Conservation (phyloP, 2,888 invertebrate species). For the Odontomyia ornata region DNA sequence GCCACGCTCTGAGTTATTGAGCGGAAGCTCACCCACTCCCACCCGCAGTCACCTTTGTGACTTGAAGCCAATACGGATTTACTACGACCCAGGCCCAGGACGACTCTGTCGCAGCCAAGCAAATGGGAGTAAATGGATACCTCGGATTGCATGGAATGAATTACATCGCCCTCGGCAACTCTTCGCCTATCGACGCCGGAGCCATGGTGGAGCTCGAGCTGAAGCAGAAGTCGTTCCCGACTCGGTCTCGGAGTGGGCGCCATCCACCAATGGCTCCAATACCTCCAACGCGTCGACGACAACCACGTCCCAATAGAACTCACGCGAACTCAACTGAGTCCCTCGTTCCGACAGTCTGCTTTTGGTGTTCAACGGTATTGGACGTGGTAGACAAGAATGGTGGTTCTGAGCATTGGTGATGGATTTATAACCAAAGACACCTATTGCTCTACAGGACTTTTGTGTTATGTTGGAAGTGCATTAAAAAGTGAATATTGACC, state of each 20-base stretch:
- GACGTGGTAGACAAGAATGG: constrained; percentile 40
- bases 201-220: not conserved
- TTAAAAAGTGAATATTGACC: not conserved
- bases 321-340: constrained; percentile 41
- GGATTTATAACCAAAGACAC: constrained; percentile 27
- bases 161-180: constrained; percentile 13
- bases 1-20: no score
- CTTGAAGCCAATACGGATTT: constrained; percentile 20
- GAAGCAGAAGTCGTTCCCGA: not conserved
- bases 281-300: constrained; percentile 9
- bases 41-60: constrained; percentile 32
- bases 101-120: constrained; percentile 24
- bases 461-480: constrained; percentile 1
- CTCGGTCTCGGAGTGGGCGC: constrained; percentile 16
- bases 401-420: constrained; percentile 40
- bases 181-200: constrained; percentile 22
- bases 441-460: not conserved
- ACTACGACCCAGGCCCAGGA: constrained; percentile 23
- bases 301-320: constrained; percentile 25
- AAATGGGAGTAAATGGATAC: constrained; percentile 36
- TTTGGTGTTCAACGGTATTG: constrained; percentile 51
- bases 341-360: constrained; percentile 50
- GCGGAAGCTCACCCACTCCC: constrained; percentile 12
- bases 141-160: constrained; percentile 10
- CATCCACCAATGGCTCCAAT: constrained; percentile 27